Evolutionary conservation across 1,140 invertebrate species (phyloP).

Genomic region (Dendroctonus ponderosae): DNA sequence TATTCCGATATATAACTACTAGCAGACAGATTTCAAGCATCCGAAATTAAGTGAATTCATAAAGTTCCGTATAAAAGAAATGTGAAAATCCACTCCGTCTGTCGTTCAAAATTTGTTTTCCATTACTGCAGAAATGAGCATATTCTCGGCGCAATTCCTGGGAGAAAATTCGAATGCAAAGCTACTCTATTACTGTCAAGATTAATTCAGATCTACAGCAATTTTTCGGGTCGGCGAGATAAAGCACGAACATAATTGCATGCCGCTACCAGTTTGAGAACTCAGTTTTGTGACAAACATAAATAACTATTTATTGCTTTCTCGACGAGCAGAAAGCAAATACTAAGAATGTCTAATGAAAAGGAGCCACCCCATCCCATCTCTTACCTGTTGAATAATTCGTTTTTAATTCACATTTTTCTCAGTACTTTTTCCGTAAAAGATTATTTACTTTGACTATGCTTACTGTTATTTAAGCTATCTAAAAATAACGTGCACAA

Average conservation of each 20-base stretch:
- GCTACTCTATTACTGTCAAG: constrained; percentile 38
- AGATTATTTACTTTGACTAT: too few relatives aligned
- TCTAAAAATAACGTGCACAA: too few relatives aligned
- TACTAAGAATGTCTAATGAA: constrained; percentile 1
- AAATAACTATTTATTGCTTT: constrained; percentile 33
- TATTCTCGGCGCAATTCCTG: constrained; percentile 23
- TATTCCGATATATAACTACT: constrained; percentile 15
- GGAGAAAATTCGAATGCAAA: constrained; percentile 36
- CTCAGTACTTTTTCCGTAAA: too few relatives aligned
- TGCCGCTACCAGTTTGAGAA: constrained; percentile 30
- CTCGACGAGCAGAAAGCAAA: constrained; percentile 3
- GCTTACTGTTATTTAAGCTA: too few relatives aligned
- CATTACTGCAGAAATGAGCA: constrained; percentile 27
- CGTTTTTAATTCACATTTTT: too few relatives aligned
- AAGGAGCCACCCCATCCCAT: neutral
- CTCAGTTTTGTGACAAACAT: constrained; percentile 29
- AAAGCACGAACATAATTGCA: constrained; percentile 38
- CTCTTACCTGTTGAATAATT: constrained; percentile 11
- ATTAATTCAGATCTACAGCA: constrained; percentile 38
- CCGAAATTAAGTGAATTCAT: constrained; percentile 26
- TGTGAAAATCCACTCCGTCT: constrained; percentile 29
- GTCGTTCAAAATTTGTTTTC: constrained; percentile 35
- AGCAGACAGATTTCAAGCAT: constrained; percentile 13
- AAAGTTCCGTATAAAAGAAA: constrained; percentile 29
- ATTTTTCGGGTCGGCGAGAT: constrained; percentile 33